These are phyloP conservation scores for Actinernus sp. DNA, from an alignment of 92 coral and sea anemone genomes.

Conservation along the genomic window DNA sequence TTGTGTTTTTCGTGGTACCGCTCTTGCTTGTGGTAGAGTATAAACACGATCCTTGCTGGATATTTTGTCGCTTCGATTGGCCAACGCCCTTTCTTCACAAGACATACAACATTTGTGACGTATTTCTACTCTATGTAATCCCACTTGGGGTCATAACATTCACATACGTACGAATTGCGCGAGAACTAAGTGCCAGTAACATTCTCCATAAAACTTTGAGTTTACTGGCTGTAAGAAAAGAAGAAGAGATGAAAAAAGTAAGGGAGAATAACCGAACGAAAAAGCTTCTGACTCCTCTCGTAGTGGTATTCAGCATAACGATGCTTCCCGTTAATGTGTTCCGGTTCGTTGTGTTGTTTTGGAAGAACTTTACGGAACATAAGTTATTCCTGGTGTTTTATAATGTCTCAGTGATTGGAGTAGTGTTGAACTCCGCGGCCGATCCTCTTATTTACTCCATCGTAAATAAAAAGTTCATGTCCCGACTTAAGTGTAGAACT, in stretches of 20 bases:
- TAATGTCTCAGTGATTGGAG: conserved; percentile 16
- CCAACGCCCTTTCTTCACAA: conserved; percentile 32
- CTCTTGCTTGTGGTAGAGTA: conserved; percentile 60
- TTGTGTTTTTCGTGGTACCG: conserved; percentile 68
- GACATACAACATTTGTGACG: conserved; percentile 14
- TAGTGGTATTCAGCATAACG: conserved; percentile 47
- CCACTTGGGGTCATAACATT: conserved; percentile 43
- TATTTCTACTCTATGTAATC: conserved; percentile 29
- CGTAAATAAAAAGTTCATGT: conserved; percentile 34
- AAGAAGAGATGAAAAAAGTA: conserved; percentile 12
- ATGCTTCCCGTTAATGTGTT: conserved; percentile 59
- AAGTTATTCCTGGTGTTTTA: conserved; percentile 8
- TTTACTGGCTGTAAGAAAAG: background rate
- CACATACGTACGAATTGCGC: conserved; percentile 47
- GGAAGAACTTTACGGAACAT: background rate
- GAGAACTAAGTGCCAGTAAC: conserved; percentile 26
- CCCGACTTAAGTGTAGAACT: conserved; percentile 3
- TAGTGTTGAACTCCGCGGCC: conserved; percentile 48
- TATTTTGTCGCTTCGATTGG: conserved; percentile 74
- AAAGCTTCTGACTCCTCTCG: conserved; percentile 66
- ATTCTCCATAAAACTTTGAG: conserved; percentile 27
- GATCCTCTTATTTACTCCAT: conserved; percentile 62
- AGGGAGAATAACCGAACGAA: conserved; percentile 37
- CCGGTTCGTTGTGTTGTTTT: background rate
- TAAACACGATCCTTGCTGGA: conserved; percentile 14